Base-by-base conservation (phyloP, 2,113 vertebrate genomes). In the Ptyas mucosa region DNA sequence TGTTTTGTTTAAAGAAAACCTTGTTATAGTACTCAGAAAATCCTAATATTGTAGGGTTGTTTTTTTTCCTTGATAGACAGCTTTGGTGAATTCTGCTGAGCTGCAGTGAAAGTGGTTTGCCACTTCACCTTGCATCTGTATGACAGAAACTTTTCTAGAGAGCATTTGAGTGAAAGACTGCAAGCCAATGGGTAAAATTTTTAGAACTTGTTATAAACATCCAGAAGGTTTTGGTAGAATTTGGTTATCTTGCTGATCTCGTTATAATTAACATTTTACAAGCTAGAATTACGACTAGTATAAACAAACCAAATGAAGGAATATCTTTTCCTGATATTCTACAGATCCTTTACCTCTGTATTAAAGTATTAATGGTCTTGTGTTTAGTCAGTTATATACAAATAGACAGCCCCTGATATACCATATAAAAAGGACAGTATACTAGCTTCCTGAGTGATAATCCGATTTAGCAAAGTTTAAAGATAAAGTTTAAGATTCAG, bases 41-140 rank as follows among this genome's bases (percentile, higher is more conserved):
- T 90, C 81, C 75, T 46, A 86, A 24, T 64, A 61, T 64, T 94
- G 53, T 81, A 57, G 52, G 24, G 53, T 43, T 15, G 53, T 43
- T 15, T 88, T 18, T 52, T 15, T 1, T 39, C 85, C 18, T 86
- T 93, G 58, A 12, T 75, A 91, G 90, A 23, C 0, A 10, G 4
- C 21, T 43, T 92, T 57, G 29, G 5, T 34, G 75, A 90, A 8
- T 93, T 95, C 88, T 94, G 90, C 89, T 91, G 75, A 91, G 88
- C 93, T 94, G 91, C 49, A 14, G 91, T 88, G 49, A 69, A 93
- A 61, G 85, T 52, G 54, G 29, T 43, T 92, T 46, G 3, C 85
- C 88, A 64, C 69, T 87, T 88, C 64, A 92, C 49, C 49, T 87
- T 87, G 57, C 51, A 18, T 5, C 54, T 43, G n/a, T 85, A 54